phyloP scores from a whole-genome alignment of 2,113 vertebrate species.

The Nyctibius bracteatus region DNA sequence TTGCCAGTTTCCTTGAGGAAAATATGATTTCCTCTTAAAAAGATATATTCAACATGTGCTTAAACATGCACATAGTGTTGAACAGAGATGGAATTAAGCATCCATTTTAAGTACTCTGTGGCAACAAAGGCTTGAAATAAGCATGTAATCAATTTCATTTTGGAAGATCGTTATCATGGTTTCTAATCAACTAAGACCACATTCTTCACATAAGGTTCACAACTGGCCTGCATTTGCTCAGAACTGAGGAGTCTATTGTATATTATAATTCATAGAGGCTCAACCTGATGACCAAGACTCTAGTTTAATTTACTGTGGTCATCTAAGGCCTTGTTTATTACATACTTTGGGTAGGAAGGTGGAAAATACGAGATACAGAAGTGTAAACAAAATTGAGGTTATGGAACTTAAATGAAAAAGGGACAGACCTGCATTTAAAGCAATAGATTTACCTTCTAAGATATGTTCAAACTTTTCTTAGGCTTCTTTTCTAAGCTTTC shows the following conservation, averaged over 20 bases:
- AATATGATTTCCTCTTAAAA: background rate
- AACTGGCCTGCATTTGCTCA: background rate
- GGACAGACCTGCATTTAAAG: background rate
- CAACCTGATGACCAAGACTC: background rate
- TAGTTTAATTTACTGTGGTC: background rate
- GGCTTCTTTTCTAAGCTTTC: background rate
- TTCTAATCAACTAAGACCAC: background rate
- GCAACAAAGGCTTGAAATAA: background rate
- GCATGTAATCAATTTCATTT: background rate
- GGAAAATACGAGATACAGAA: background rate
- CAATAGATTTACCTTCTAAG: background rate
- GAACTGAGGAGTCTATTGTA: background rate
- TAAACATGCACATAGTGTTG: background rate
- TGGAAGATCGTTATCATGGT: background rate
- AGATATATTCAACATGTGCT: background rate
- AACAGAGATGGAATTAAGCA: background rate
- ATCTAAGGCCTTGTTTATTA: background rate
- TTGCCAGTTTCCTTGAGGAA: background rate
- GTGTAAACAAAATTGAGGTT: background rate
- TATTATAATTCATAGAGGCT: background rate
- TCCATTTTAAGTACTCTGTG: background rate
- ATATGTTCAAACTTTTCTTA: background rate
- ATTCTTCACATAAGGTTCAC: background rate
- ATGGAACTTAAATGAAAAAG: background rate
- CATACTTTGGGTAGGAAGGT: background rate